Conservation (phyloP, 2,113 vertebrate species). For the Rattus rattus region DNA sequence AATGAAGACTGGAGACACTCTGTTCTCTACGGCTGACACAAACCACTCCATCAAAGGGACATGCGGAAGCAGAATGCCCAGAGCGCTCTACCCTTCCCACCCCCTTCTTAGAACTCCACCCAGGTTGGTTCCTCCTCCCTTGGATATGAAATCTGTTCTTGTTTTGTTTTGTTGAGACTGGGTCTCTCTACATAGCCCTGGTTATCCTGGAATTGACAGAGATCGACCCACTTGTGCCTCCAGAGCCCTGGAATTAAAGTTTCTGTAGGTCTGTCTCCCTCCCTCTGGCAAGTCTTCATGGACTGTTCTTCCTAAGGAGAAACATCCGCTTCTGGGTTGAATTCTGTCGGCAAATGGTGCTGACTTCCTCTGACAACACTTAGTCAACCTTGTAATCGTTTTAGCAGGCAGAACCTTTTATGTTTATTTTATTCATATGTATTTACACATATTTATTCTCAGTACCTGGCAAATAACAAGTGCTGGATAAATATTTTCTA, state of each 20-base stretch:
- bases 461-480: neutral
- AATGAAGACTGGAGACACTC: neutral
- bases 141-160: neutral
- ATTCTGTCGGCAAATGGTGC: neutral
- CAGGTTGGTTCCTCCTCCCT: neutral
- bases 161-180: neutral
- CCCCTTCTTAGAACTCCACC: neutral
- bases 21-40: neutral
- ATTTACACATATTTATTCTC: neutral
- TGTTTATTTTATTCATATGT: neutral
- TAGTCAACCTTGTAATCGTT: neutral
- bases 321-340: neutral
- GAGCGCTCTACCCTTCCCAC: neutral
- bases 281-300: neutral
- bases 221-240: neutral
- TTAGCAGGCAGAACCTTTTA: neutral
- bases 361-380: neutral
- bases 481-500: neutral
- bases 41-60: fast-evolving
- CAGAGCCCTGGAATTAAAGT: neutral
- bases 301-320: neutral
- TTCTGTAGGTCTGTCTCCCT: neutral
- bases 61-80: neutral
- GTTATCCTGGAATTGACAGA: neutral
- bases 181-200: neutral